Evolutionary conservation across 2,888 invertebrate species (phyloP).

Genomic region (Drosophila nr. perissopoda): DNA sequence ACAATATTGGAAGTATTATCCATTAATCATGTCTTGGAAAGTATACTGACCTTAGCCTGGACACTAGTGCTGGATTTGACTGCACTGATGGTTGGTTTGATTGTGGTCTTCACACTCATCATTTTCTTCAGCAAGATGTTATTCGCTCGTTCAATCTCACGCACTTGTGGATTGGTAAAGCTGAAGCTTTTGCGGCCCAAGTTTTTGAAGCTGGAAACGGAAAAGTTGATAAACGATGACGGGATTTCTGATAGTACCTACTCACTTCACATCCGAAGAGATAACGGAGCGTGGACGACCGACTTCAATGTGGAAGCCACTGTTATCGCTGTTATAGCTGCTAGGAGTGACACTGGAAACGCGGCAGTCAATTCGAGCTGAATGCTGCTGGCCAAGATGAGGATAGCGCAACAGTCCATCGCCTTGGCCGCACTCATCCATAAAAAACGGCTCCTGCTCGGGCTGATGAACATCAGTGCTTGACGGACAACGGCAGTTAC

Average conservation of each 20-base stretch:
- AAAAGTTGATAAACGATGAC: neutral
- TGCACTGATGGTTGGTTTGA: slow-evolving; percentile 26
- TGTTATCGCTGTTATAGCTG: slow-evolving; percentile 43
- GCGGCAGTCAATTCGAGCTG: slow-evolving; percentile 26
- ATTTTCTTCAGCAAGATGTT: slow-evolving; percentile 87
- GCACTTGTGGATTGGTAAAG: slow-evolving; percentile 87
- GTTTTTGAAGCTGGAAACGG: slow-evolving; percentile 57
- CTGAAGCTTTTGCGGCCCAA: slow-evolving; percentile 83
- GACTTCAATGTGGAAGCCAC: slow-evolving; percentile 29
- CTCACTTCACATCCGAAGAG: slow-evolving; percentile 65
- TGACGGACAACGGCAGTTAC: slow-evolving; percentile 66
- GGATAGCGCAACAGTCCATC: slow-evolving; percentile 66
- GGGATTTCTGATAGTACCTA: neutral
- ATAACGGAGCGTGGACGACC: slow-evolving; percentile 57
- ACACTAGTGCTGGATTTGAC: slow-evolving; percentile 33
- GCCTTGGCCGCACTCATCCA: slow-evolving; percentile 69
- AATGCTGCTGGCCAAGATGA: slow-evolving; percentile 14
- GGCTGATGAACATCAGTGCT: slow-evolving; percentile 17
- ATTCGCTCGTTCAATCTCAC: slow-evolving; percentile 88
- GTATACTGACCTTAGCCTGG: slow-evolving; percentile 31
- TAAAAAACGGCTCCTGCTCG: slow-evolving; percentile 16
- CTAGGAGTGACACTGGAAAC: slow-evolving; percentile 56
- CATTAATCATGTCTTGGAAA: neutral
- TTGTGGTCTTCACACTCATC: slow-evolving; percentile 84
- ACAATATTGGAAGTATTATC: neutral